These are phyloP conservation scores for Merluccius polli DNA, from an alignment of 2,797 vertebrate species.

Conservation along the genomic window DNA sequence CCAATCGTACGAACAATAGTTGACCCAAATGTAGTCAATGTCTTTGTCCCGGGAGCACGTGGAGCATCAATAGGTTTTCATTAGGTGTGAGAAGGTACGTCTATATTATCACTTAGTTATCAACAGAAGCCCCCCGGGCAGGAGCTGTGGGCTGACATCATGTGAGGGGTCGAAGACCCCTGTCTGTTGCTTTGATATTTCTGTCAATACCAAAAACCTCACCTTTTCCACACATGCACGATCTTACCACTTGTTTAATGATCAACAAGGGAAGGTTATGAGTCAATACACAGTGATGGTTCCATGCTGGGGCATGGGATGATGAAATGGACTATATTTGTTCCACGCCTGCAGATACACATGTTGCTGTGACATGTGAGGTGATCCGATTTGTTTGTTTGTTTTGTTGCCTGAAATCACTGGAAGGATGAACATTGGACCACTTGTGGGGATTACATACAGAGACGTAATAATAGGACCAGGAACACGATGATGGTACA, in stretches of 20 bases:
- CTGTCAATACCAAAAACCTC: constrained; percentile 64
- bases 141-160: constrained; percentile 46
- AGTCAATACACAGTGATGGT: constrained; percentile 57
- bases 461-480: neutral
- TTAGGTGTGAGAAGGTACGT: constrained; percentile 60
- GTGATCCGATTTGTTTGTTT: constrained; percentile 15
- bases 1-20: neutral
- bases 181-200: constrained; percentile 70
- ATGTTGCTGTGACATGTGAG: neutral
- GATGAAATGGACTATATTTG: constrained; percentile 48
- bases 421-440: constrained; percentile 9
- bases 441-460: neutral
- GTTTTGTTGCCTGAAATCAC: constrained; percentile 44
- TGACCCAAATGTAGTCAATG: constrained; percentile 62
- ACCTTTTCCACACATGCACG: constrained; percentile 61
- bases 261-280: constrained; percentile 61
- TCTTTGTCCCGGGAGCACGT: constrained; percentile 63
- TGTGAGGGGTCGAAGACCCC: constrained; percentile 57
- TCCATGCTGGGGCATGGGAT: constrained; percentile 49
- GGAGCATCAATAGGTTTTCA: constrained; percentile 73
- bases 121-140: constrained; percentile 52
- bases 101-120: constrained; percentile 66
- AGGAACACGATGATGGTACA: constrained; percentile 3
- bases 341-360: constrained; percentile 50
- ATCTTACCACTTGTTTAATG: constrained; percentile 58